A percentile compares a stretch with the other conserved stretches of the same genome.
Evolutionary conservation across 2,113 vertebrate genomes (phyloP).

Genomic region (Entelurus aequoreus): DNA sequence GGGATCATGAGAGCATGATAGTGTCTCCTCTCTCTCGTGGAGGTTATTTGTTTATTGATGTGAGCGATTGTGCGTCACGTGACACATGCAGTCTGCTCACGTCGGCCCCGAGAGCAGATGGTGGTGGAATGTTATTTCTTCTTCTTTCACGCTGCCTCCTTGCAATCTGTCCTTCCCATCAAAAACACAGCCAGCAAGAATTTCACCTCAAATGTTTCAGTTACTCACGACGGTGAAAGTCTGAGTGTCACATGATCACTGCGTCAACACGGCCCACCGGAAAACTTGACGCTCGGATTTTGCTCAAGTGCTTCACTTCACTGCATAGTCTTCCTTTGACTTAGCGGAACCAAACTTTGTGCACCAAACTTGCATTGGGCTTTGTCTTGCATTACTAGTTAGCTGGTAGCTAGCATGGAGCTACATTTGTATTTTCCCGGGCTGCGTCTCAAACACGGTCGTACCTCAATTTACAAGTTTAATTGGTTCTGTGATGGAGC

Average conservation of each 20-base stretch:
- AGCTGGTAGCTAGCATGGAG: too few relatives aligned
- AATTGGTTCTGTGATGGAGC: too few relatives aligned
- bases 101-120: conserved; percentile 31
- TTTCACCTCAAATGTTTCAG: background rate
- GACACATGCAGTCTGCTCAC: conserved; percentile 29
- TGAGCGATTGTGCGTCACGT: conserved; percentile 38
- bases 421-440: too few relatives aligned
- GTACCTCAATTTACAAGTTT: too few relatives aligned
- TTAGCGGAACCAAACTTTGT: too few relatives aligned
- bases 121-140: conserved; percentile 20
- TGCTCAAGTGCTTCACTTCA: too few relatives aligned
- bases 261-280: background rate
- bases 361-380: too few relatives aligned
- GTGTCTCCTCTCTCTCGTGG: conserved; percentile 2
- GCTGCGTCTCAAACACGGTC: too few relatives aligned
- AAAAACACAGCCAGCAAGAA: background rate
- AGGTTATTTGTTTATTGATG: conserved; percentile 37
- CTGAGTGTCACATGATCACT: background rate
- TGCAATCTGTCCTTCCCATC: conserved; percentile 12
- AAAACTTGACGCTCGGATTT: too few relatives aligned
- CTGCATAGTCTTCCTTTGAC: too few relatives aligned
- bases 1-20: background rate
- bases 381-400: too few relatives aligned
- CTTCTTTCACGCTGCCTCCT: background rate
- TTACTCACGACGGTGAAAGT: background rate